phyloP scores from a whole-genome alignment of 2,797 vertebrate species.

The Tarsius wallacei region DNA sequence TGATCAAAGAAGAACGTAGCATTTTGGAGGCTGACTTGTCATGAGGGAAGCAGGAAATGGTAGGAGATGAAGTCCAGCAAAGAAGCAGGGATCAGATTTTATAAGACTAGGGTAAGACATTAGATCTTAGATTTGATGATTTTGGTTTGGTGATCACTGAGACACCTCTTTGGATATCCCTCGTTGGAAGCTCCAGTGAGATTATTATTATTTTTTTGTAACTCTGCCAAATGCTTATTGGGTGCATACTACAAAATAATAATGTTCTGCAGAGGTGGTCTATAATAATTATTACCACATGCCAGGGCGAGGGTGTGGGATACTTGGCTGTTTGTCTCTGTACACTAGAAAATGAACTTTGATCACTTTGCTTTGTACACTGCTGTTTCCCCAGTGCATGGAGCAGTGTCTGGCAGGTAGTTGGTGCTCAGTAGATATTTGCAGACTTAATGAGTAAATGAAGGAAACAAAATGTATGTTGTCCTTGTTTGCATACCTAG shows the following conservation, averaged over 20 bases:
- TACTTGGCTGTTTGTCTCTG: not conserved
- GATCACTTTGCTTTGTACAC: not conserved
- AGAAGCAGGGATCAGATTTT: not conserved
- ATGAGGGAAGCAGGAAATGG: not conserved
- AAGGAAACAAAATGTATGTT: not conserved
- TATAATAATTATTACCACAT: fast-evolving
- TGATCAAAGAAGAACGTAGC: too few species aligned
- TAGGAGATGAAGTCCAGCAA: not conserved
- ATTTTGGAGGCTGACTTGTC: not conserved
- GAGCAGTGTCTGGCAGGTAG: not conserved
- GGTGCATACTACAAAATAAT: not conserved
- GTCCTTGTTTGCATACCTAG: not conserved
- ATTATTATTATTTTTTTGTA: not conserved
- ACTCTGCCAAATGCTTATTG: not conserved
- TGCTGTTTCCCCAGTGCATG: not conserved
- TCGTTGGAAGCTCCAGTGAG: not conserved
- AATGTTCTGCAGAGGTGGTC: fast-evolving
- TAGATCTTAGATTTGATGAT: not conserved
- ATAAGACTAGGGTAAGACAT: not conserved
- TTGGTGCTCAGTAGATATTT: not conserved
- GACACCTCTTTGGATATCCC: not conserved
- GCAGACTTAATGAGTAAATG: not conserved
- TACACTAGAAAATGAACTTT: not conserved
- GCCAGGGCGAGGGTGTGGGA: not conserved
- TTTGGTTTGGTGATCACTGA: not conserved